Percentiles rank a stretch among this genome's conserved stretches.
These are phyloP conservation scores for Anguilla anguilla DNA, from an alignment of 2,797 vertebrate species.

Conservation along the genomic window DNA sequence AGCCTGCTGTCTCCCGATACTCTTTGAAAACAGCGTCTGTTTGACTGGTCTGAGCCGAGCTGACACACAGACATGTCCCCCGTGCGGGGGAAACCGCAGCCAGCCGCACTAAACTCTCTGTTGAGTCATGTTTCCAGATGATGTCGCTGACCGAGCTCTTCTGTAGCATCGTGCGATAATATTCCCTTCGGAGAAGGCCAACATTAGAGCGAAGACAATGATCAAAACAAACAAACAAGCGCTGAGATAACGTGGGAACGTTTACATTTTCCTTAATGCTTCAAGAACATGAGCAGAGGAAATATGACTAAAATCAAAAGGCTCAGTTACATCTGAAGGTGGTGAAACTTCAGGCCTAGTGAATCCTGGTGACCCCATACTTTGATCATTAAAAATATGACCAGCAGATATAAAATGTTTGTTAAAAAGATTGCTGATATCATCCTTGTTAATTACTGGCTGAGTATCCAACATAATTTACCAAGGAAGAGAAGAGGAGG, in stretches of 20 bases:
- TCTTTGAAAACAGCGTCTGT: not conserved
- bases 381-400: no score
- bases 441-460: no score
- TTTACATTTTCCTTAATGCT: not conserved
- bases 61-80: not conserved
- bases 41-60: not conserved
- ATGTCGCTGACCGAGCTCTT: not conserved
- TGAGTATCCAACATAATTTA: no score
- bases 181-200: not conserved
- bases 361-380: no score
- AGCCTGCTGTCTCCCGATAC: not conserved
- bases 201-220: not conserved
- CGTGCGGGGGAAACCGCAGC: not conserved
- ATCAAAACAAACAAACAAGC: not conserved
- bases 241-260: not conserved
- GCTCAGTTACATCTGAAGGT: no score
- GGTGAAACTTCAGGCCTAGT: no score
- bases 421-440: no score
- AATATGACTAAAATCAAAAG: no score
- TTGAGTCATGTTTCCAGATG: not conserved
- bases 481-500: no score
- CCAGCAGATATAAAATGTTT: no score
- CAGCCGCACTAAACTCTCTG: not conserved
- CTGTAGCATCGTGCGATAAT: not conserved
- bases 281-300: no score